Percentiles rank a stretch among this genome's conserved stretches.
Conservation (phyloP, 2,888 invertebrate species). For the Trichacis sp. region DNA sequence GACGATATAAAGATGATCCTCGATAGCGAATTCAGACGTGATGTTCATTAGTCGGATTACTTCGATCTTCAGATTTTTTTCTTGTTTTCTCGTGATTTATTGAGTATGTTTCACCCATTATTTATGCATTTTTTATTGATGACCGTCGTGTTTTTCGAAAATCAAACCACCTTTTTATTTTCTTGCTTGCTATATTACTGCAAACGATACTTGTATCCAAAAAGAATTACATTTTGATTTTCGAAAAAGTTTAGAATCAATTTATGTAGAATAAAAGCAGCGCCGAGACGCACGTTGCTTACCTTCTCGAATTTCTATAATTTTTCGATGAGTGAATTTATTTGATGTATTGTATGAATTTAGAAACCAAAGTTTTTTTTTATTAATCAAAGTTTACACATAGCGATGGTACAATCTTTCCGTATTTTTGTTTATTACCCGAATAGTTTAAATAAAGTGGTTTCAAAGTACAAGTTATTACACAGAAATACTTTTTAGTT, state of each 20-base stretch:
- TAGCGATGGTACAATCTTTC: conserved; percentile 15
- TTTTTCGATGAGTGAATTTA: conserved; percentile 18
- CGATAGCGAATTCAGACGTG: neutral
- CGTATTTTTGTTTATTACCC: conserved; percentile 6
- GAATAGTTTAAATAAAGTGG: conserved; percentile 9
- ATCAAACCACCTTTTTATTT: conserved; percentile 24
- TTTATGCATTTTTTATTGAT: neutral
- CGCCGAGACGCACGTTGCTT: conserved; percentile 18
- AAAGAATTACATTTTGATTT: conserved; percentile 10
- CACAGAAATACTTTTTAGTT: conserved; percentile 17
- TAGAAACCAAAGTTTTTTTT: neutral
- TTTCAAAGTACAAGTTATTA: conserved; percentile 8
- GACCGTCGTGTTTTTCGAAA: conserved; percentile 23
- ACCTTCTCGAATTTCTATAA: conserved; percentile 26
- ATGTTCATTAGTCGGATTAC: neutral
- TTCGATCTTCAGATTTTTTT: neutral
- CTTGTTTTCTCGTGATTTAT: conserved; percentile 16
- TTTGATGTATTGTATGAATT: conserved; percentile 6
- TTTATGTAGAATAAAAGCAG: conserved; percentile 3
- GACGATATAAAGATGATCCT: neutral
- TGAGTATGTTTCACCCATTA: conserved; percentile 9
- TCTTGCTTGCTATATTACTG: too few species aligned
- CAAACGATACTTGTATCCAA: too few species aligned
- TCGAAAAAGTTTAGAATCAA: neutral
- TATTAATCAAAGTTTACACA: neutral